phyloP scores from a whole-genome alignment of 2,797 vertebrate genomes.

The Todus mexicanus region DNA sequence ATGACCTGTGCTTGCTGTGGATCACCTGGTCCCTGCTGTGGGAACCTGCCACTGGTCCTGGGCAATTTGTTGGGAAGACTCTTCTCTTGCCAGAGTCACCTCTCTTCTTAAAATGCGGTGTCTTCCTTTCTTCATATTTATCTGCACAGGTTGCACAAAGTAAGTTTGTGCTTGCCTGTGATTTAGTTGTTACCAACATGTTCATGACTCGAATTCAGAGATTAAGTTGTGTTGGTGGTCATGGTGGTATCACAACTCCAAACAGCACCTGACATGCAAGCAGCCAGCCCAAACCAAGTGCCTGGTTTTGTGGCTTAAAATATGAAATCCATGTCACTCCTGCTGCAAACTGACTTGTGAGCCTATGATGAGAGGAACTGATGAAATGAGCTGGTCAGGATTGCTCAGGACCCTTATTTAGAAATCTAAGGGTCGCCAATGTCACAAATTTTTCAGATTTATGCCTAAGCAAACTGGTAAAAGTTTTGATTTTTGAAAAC shows the following conservation, averaged over 20 bases:
- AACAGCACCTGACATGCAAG: accelerated
- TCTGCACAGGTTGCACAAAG: neutral
- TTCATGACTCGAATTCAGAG: neutral
- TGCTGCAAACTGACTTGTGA: neutral
- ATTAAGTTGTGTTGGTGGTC: neutral
- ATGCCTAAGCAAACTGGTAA: neutral
- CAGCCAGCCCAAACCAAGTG: neutral
- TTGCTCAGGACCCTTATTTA: neutral
- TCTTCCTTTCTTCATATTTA: neutral
- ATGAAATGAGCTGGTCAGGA: neutral
- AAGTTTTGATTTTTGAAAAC: neutral
- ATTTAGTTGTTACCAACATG: neutral
- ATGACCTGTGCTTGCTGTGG: neutral
- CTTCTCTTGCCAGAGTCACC: neutral
- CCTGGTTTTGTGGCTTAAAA: neutral
- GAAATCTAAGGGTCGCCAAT: neutral
- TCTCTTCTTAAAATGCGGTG: neutral
- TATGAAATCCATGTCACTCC: neutral
- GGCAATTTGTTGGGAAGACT: neutral
- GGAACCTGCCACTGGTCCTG: neutral
- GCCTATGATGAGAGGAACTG: accelerated
- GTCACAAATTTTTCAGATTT: neutral
- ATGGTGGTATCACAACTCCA: neutral
- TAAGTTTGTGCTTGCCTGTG: neutral
- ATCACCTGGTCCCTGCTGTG: neutral